These are phyloP conservation scores for Seira ritae DNA, from an alignment of 2,888 invertebrate genomes.

Conservation along the genomic window DNA sequence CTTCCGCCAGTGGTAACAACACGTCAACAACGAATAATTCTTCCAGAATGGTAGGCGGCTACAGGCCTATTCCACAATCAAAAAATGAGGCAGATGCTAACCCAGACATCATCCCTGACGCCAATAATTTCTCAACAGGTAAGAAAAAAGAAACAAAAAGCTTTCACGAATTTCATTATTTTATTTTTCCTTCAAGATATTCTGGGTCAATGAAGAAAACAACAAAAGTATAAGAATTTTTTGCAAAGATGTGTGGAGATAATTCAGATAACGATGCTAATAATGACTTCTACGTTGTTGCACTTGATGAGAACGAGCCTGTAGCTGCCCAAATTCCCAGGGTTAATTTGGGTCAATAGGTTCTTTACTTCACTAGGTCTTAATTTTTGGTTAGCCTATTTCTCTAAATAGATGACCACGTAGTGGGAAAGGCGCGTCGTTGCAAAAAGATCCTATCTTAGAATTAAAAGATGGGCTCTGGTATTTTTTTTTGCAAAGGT, in stretches of 20 bases:
- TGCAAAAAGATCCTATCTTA: no score
- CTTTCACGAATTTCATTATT: no score
- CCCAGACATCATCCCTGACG: constrained; percentile 73
- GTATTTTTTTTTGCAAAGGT: not conserved
- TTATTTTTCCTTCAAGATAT: not conserved
- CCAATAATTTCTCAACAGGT: constrained; percentile 73
- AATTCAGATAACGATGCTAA: constrained; percentile 18
- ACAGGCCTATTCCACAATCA: constrained; percentile 68
- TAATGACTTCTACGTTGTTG: not conserved
- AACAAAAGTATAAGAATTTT: not conserved
- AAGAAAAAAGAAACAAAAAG: constrained; percentile 19
- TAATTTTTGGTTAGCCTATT: not conserved
- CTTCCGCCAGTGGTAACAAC: constrained; percentile 60
- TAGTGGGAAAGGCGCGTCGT: no score
- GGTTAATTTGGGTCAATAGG: constrained; percentile 60
- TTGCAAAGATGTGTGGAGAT: constrained; percentile 19
- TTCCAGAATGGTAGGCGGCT: constrained; percentile 64
- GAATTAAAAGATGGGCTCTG: no score
- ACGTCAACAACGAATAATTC: constrained; percentile 63
- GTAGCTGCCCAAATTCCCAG: constrained; percentile 32
- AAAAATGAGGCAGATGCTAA: constrained; percentile 72
- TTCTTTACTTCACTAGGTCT: not conserved
- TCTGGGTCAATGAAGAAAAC: no score
- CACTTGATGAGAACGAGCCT: constrained; percentile 40
- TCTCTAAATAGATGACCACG: not conserved